Conservation (phyloP, 2,113 vertebrate genomes). For the Oxyruncus cristatus region DNA sequence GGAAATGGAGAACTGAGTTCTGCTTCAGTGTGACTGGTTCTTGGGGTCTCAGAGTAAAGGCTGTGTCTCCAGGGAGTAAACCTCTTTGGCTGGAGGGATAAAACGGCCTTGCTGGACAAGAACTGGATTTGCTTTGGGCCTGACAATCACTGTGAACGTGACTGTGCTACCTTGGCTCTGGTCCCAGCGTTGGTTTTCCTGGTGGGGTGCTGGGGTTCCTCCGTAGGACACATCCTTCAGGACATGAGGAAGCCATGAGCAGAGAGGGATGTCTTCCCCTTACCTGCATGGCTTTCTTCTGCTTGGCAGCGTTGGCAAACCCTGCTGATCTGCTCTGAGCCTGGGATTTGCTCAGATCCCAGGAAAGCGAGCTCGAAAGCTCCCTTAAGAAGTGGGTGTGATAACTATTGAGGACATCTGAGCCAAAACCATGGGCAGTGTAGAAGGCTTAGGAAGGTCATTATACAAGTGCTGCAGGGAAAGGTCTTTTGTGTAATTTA, state of each 20-base stretch:
- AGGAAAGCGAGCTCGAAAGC: neutral
- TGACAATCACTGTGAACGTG: rapidly evolving
- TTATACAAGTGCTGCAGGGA: neutral
- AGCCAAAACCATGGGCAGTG: neutral
- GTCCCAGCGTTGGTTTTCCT: neutral
- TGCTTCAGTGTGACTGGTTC: neutral
- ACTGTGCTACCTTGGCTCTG: neutral
- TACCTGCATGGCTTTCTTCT: neutral
- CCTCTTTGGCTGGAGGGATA: neutral
- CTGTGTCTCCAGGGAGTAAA: neutral
- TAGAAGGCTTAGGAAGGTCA: neutral
- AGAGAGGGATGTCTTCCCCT: neutral
- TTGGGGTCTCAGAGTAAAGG: neutral
- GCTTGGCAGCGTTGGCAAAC: neutral
- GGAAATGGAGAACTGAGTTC: neutral
- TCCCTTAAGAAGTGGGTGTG: neutral
- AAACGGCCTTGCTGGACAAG: neutral
- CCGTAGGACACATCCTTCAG: rapidly evolving
- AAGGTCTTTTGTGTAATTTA: neutral
- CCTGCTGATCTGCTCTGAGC: neutral
- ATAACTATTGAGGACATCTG: neutral
- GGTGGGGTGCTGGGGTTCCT: neutral
- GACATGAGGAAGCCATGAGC: neutral
- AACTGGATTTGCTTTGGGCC: neutral
- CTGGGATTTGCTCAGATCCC: neutral